A percentile compares a stretch with the other conserved stretches of the same genome.
These are phyloP conservation scores for Scalopus aquaticus DNA, from an alignment of 2,113 vertebrate genomes.

Conservation along the genomic window DNA sequence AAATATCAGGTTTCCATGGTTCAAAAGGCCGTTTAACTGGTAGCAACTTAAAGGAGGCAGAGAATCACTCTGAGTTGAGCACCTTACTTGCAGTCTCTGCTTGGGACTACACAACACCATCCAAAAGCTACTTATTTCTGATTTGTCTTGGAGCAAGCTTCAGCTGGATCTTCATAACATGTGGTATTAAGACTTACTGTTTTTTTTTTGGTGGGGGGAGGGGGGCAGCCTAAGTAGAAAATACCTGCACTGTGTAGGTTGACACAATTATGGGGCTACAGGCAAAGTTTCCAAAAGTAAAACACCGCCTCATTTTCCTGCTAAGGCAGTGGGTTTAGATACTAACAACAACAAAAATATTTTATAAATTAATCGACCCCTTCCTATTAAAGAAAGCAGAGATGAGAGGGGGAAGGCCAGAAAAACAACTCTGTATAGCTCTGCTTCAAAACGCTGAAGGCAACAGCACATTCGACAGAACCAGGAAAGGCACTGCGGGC, in stretches of 20 bases:
- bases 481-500: neutral
- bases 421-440: neutral
- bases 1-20: neutral
- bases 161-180: neutral
- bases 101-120: neutral
- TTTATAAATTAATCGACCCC: neutral
- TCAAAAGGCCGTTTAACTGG: neutral
- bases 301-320: neutral
- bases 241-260: neutral
- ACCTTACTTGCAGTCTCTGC: neutral
- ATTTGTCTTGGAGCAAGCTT: neutral
- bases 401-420: neutral
- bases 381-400: neutral
- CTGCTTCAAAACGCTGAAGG: neutral
- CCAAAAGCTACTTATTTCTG: neutral
- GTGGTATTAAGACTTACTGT: neutral
- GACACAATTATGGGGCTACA: neutral
- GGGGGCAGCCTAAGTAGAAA: neutral
- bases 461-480: neutral
- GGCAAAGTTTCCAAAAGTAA: conserved; percentile 21
- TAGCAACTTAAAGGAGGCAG: neutral
- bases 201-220: neutral
- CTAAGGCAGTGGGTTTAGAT: neutral
- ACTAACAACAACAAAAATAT: neutral
- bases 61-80: neutral